Percentiles rank a stretch among this genome's conserved stretches.
These are phyloP conservation scores for Zaprionus inermis DNA, from an alignment of 1,140 invertebrate genomes.

Conservation along the genomic window DNA sequence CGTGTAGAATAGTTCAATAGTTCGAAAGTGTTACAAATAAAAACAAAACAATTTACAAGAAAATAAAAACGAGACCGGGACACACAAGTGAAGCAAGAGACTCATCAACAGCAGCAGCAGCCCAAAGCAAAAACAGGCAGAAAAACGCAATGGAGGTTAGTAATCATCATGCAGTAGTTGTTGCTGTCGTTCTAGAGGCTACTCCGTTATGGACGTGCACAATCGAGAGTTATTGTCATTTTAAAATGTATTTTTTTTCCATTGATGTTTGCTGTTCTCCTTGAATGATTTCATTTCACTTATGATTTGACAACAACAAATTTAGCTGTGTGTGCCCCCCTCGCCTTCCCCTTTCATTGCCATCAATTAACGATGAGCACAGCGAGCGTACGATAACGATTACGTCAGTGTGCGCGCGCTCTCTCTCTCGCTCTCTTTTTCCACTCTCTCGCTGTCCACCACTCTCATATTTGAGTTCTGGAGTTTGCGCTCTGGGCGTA, in stretches of 20 bases:
- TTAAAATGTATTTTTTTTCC: conserved; percentile 63
- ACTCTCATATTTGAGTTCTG: conserved; percentile 50
- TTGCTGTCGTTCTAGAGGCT: conserved; percentile 5
- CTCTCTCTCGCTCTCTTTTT: conserved; percentile 10
- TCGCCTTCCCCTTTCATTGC: conserved; percentile 17
- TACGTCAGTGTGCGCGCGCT: conserved; percentile 73
- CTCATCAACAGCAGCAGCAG: conserved; percentile 18
- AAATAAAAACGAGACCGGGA: conserved; percentile 40
- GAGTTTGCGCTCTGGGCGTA: conserved; percentile 65
- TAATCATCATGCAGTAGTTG: conserved; percentile 34
- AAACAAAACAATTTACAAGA: conserved; percentile 39
- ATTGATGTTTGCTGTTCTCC: conserved; percentile 66
- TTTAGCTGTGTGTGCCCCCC: conserved; percentile 23
- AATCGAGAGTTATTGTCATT: conserved; percentile 30
- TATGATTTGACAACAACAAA: conserved; percentile 56
- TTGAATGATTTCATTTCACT: conserved; percentile 78
- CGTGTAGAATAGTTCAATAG: conserved; percentile 53
- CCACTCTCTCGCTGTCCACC: neutral
- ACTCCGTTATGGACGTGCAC: neutral
- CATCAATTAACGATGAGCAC: conserved; percentile 30
- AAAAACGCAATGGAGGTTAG: conserved; percentile 68
- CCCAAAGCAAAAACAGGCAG: conserved; percentile 9
- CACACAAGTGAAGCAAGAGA: conserved; percentile 30
- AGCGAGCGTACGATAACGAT: conserved; percentile 50
- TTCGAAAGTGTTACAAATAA: conserved; percentile 47